phyloP scores from a whole-genome alignment of 2,888 invertebrate species.

The Euplexia lucipara region DNA sequence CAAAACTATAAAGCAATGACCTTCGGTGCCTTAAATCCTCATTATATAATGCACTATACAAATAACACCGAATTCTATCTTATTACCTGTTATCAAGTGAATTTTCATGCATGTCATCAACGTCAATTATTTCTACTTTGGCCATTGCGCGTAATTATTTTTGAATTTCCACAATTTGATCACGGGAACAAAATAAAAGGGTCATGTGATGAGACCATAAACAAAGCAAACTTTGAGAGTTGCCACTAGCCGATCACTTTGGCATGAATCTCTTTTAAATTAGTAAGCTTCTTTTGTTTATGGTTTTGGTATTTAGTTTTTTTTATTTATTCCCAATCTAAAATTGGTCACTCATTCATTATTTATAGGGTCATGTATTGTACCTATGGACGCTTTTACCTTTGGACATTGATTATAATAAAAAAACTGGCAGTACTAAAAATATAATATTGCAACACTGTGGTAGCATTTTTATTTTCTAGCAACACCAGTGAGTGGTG shows the following conservation, averaged over 20 bases:
- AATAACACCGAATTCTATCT: constrained; percentile 58
- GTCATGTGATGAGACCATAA: constrained; percentile 92
- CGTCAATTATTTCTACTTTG: constrained; percentile 90
- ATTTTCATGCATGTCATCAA: constrained; percentile 91
- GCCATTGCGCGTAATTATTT: constrained; percentile 91
- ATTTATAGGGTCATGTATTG: too few species aligned
- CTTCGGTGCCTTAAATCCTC: constrained; percentile 80
- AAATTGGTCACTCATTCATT: too few species aligned
- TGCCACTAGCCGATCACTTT: constrained; percentile 39
- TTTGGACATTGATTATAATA: too few species aligned
- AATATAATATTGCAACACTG: too few species aligned
- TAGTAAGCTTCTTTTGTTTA: constrained; percentile 13
- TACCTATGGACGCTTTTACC: too few species aligned
- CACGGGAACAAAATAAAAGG: constrained; percentile 94
- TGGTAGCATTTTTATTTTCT: too few species aligned
- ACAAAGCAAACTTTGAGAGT: constrained; percentile 66
- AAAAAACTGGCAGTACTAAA: too few species aligned
- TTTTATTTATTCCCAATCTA: not conserved
- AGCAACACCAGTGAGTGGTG: too few species aligned
- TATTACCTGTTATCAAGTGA: constrained; percentile 92
- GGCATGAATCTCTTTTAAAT: not conserved
- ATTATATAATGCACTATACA: constrained; percentile 82
- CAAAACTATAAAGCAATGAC: constrained; percentile 82
- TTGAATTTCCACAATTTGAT: constrained; percentile 93
- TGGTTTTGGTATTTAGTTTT: not conserved